Percentiles rank a stretch among this genome's conserved stretches.
Evolutionary conservation across 1,140 invertebrate genomes (phyloP).

Genomic region (Yoshiicerus persimilis): DNA sequence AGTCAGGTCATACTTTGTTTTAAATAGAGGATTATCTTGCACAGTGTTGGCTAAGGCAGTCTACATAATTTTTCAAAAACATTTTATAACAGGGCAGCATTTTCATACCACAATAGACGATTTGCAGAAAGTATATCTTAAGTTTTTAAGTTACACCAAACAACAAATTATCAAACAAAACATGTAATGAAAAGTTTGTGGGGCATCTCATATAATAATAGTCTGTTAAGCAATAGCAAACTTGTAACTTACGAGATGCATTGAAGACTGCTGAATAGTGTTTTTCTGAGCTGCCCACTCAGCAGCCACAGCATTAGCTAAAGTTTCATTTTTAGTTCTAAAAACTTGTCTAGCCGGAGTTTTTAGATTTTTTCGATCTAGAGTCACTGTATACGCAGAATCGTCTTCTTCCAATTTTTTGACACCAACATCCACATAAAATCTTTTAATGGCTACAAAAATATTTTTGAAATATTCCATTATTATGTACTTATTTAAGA

Average conservation of each 20-base stretch:
- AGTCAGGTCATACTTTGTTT: constrained; percentile 73
- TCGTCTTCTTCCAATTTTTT: constrained; percentile 60
- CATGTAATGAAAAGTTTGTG: no score
- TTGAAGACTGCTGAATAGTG: constrained; percentile 72
- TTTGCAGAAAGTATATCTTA: constrained; percentile 27
- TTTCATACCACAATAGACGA: no score
- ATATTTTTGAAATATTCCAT: no score
- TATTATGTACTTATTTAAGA: no score
- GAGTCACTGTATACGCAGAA: constrained; percentile 67
- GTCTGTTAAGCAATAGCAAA: no score
- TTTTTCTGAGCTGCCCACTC: constrained; percentile 90
- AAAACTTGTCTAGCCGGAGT: constrained; percentile 80
- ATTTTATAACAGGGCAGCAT: background rate
- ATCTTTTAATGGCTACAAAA: constrained; percentile 62
- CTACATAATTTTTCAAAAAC: constrained; percentile 56
- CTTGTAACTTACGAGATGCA: constrained; percentile 76
- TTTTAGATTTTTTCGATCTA: constrained; percentile 83
- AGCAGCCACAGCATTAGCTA: constrained; percentile 84
- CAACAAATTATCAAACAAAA: no score
- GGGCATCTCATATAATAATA: no score
- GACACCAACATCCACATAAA: constrained; percentile 70
- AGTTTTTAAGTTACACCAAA: constrained; percentile 32
- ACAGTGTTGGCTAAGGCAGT: constrained; percentile 86
- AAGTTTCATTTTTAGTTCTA: constrained; percentile 75
- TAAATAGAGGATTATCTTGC: constrained; percentile 84